Evolutionary conservation across 2,888 invertebrate genomes (phyloP).

Genomic region (Zelleria hepariella): DNA sequence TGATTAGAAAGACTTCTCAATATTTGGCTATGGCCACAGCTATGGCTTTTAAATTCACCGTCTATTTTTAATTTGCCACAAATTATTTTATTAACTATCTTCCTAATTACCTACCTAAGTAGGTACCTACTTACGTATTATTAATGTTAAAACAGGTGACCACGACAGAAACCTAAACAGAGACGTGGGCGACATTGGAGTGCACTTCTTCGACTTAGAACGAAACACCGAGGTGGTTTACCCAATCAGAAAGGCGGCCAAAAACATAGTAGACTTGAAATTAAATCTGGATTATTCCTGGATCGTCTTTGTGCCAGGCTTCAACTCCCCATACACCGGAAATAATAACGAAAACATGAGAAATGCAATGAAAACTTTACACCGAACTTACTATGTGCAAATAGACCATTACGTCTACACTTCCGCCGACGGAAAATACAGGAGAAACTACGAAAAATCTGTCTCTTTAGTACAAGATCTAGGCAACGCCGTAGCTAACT

Average conservation of each 20-base stretch:
- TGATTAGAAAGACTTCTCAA: neutral
- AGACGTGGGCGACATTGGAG: constrained; percentile 40
- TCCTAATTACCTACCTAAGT: neutral
- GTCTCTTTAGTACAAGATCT: constrained; percentile 46
- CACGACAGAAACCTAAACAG: constrained; percentile 40
- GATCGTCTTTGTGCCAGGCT: constrained; percentile 3
- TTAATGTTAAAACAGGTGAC: constrained; percentile 33
- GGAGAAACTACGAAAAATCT: constrained; percentile 53
- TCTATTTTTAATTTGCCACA: too few relatives aligned
- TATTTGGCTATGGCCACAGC: neutral
- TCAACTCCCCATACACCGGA: neutral
- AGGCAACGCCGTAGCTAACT: constrained; percentile 40
- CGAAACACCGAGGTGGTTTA: constrained; percentile 47
- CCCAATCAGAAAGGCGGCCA: constrained; percentile 37
- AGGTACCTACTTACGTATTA: neutral
- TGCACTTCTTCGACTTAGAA: constrained; percentile 58
- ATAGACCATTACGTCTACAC: constrained; percentile 58
- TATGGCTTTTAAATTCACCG: constrained; percentile 12
- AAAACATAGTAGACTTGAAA: constrained; percentile 22
- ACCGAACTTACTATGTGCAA: constrained; percentile 45
- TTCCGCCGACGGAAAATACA: constrained; percentile 36
- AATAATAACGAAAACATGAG: neutral
- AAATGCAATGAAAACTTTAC: neutral
- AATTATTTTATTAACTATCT: neutral
- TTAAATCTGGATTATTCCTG: neutral